Conservation (phyloP, 1,140 invertebrate genomes). For the Penaeus indicus region DNA sequence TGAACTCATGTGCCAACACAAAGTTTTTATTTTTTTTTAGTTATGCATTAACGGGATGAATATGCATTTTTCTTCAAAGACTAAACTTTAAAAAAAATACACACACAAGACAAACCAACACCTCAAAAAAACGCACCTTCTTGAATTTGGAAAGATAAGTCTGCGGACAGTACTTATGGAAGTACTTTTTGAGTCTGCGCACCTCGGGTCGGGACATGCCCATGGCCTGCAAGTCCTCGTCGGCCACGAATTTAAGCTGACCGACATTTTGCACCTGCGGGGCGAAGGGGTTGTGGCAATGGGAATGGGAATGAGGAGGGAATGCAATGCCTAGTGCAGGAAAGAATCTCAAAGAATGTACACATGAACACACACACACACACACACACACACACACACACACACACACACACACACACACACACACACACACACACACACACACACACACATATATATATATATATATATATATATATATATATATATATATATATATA, state of each 20-base stretch:
- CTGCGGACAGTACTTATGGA: constrained; percentile 92
- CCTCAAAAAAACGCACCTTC: constrained; percentile 34
- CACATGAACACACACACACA: too few relatives aligned
- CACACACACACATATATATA: too few relatives aligned
- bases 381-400: too few relatives aligned
- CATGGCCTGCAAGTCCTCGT: constrained; percentile 90
- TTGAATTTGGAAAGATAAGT: constrained; percentile 92
- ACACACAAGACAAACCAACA: too few relatives aligned
- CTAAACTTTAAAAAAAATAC: too few relatives aligned
- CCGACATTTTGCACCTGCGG: constrained; percentile 86
- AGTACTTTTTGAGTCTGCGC: constrained; percentile 91
- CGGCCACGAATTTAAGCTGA: constrained; percentile 96
- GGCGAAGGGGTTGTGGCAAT: background rate
- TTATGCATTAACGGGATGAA: too few relatives aligned
- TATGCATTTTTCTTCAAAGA: too few relatives aligned
- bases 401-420: constrained; percentile 34
- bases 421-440: background rate
- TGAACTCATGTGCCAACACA: too few relatives aligned
- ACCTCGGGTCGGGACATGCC: constrained; percentile 97
- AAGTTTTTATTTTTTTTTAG: too few relatives aligned
- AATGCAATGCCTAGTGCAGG: background rate
- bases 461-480: background rate
- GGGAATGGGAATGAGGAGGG: background rate
- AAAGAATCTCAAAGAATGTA: too few relatives aligned
- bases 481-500: too few relatives aligned